Base-by-base conservation (phyloP, 1,140 invertebrate species). In the Leptopilina clavipes region DNA sequence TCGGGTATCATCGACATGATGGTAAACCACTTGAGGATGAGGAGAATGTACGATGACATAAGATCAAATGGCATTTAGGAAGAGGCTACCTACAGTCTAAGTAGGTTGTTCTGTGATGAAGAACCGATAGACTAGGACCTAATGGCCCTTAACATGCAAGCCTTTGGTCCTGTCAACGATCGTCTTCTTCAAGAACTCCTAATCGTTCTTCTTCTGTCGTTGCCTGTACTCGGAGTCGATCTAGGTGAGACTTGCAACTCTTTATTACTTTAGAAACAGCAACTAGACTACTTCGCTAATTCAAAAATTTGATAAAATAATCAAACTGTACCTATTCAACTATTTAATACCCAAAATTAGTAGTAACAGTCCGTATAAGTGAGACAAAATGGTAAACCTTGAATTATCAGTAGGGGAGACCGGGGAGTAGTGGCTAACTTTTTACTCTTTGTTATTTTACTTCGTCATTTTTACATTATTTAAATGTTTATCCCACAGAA, bases 81-180 rank as follows among this genome's bases (percentile, higher is more conserved):
- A 56, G 45, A 56, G 56, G 18, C 19, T 19, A 76, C 79, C 6
- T 40, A 75, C 25, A 3, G 22, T 31, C 22, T 14, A 65, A 65
- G 74, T 40, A 71, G 79, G 82, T 79, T 81, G 82, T 83, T 82
- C 77, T 85, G 84, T 86, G 83, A 88, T 87, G 86, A 85, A 82
- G 84, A 82, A 79, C 83, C 82, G 85, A 86, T 81, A 84, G 78
- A 83, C 77, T 79, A 82, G 74, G 83, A 82, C 78, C 83, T 84
- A 83, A 86, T 84, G 80, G 81, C 81, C 83, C 82, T 83, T 86
- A 89, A 86, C 83, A 89, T 89, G 88, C 86, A 86, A 81, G 82
- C 81, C 77, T 82, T 85, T 80, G 81, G 79, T 76, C 79, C 79
- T 80, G 73, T 82, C 81, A 84, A 71, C 74, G 74, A 79, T 81